Evolutionary conservation across 2,797 vertebrate genomes (phyloP).

Genomic region (Paedocypris micromegethes): DNA sequence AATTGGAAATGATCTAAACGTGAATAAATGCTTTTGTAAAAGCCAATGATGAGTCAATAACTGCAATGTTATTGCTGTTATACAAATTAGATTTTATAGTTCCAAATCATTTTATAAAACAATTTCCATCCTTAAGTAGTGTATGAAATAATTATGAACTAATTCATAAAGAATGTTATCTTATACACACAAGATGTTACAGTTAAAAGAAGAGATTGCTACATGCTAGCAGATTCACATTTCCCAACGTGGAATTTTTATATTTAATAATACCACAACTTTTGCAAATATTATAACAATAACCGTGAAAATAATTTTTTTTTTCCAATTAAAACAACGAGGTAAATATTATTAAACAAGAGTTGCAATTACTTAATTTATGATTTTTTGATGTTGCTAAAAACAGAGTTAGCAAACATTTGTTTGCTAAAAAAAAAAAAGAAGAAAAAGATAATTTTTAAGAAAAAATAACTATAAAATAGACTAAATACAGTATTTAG

Average conservation of each 20-base stretch:
- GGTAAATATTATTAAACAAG: background rate
- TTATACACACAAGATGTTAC: slow-evolving; percentile 15
- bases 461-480: background rate
- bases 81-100: too few species aligned
- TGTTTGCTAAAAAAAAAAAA: background rate
- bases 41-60: too few species aligned
- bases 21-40: too few species aligned
- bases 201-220: slow-evolving; percentile 28
- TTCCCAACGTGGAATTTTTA: slow-evolving; percentile 5
- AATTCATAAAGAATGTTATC: slow-evolving; percentile 6
- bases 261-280: too few species aligned
- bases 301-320: background rate
- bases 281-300: background rate
- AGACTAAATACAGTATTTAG: background rate
- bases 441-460: background rate
- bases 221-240: slow-evolving; percentile 41
- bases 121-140: too few species aligned
- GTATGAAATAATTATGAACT: too few species aligned
- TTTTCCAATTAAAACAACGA: background rate
- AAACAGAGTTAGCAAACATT: background rate
- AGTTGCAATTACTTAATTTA: background rate
- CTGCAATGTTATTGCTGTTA: too few species aligned
- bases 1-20: too few species aligned
- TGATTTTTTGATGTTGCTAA: too few species aligned
- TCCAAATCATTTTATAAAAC: too few species aligned